Evolutionary conservation across 1,140 invertebrate genomes (phyloP).

Genomic region (Bradysia coprophila): DNA sequence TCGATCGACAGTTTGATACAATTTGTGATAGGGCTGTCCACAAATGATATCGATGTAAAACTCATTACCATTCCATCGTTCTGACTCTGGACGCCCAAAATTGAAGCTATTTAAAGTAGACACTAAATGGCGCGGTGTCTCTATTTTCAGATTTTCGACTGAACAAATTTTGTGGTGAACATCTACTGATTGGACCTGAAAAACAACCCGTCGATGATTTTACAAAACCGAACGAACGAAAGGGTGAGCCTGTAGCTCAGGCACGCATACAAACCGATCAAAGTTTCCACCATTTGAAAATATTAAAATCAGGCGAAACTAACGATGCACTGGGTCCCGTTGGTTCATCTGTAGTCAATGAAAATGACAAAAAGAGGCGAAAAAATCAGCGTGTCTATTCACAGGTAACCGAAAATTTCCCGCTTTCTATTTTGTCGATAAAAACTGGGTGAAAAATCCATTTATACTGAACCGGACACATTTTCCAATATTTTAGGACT

Average conservation of each 20-base stretch:
- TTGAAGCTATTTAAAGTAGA: too few relatives aligned
- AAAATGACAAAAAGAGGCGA: slow-evolving; percentile 1
- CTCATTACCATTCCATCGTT: too few relatives aligned
- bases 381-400: slow-evolving; percentile 4
- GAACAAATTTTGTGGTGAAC: slow-evolving; percentile 4
- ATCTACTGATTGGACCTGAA: slow-evolving; percentile 4
- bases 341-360: not conserved
- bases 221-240: not conserved
- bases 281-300: slow-evolving; percentile 5
- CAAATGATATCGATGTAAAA: too few relatives aligned
- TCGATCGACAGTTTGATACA: too few relatives aligned
- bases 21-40: too few relatives aligned
- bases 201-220: not conserved
- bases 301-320: slow-evolving; percentile 1
- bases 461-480: too few relatives aligned
- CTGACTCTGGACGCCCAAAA: too few relatives aligned
- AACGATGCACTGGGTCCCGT: too few relatives aligned
- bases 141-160: slow-evolving; percentile 2
- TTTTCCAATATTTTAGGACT: slow-evolving; percentile 5
- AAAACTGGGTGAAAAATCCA: too few relatives aligned
- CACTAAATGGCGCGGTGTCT: too few relatives aligned
- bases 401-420: slow-evolving; percentile 3
- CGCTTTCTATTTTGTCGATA: not conserved
- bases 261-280: slow-evolving; percentile 1
- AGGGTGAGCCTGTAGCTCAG: slow-evolving; percentile 2